Conservation (phyloP, 2,797 vertebrate genomes). For the Pitangus sulphuratus region DNA sequence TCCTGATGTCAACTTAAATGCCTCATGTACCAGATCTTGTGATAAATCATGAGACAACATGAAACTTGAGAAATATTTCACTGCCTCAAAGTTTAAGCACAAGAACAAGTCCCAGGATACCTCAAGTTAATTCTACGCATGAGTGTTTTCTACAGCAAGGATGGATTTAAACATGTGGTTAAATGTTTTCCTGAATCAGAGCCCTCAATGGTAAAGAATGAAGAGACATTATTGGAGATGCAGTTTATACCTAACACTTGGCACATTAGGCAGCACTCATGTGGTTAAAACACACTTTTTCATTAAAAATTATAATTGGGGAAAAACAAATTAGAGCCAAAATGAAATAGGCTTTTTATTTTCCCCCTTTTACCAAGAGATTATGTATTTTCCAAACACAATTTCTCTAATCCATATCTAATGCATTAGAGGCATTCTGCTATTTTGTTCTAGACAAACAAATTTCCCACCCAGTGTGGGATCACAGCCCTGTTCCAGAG, state of each 20-base stretch:
- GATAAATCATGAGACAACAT: not conserved
- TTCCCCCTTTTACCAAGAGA: constrained; percentile 44
- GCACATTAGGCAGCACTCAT: constrained; percentile 38
- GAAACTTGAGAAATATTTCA: constrained; percentile 3
- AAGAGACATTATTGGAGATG: not conserved
- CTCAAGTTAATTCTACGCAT: not conserved
- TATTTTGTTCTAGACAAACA: constrained; percentile 55
- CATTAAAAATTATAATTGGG: constrained; percentile 65
- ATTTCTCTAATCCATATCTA: constrained; percentile 51
- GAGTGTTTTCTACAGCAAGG: constrained; percentile 5
- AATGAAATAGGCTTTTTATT: constrained; percentile 66
- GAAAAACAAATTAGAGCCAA: constrained; percentile 47
- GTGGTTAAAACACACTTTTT: constrained; percentile 66
- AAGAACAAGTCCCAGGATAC: not conserved
- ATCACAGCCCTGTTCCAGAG: constrained; percentile 41
- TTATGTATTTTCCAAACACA: constrained; percentile 53
- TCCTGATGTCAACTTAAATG: not conserved
- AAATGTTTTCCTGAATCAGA: constrained; percentile 37
- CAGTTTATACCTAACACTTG: not conserved
- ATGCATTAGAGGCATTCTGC: constrained; percentile 50
- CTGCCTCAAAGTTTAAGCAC: constrained; percentile 5
- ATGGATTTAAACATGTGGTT: constrained; percentile 15
- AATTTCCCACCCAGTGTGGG: constrained; percentile 60
- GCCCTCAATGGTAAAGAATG: not conserved
- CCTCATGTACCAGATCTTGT: not conserved